These are phyloP conservation scores for Achatina immaculata DNA, from an alignment of 1,140 invertebrate species.

Conservation along the genomic window DNA sequence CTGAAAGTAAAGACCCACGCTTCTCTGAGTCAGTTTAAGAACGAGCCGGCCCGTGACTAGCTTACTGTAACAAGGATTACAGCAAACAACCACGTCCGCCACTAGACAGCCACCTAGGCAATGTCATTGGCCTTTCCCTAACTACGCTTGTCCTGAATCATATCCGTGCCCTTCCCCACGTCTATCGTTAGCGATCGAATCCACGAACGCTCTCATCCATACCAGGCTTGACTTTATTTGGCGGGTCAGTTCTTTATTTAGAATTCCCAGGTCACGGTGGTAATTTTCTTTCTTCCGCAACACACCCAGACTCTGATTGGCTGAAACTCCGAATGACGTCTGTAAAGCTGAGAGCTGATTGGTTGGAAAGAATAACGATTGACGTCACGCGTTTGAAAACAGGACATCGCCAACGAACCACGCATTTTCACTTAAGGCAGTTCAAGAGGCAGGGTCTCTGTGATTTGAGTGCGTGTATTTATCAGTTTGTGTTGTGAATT, in stretches of 20 bases:
- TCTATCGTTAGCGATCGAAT: too few relatives aligned
- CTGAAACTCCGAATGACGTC: constrained; percentile 1
- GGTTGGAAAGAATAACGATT: constrained; percentile 43
- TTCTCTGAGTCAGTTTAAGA: too few relatives aligned
- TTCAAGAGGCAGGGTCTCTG: background rate
- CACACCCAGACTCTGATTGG: constrained; percentile 39
- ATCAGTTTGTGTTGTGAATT: background rate
- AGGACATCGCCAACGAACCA: constrained; percentile 35
- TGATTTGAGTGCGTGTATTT: too few relatives aligned
- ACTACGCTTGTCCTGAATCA: background rate
- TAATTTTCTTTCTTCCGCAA: constrained; percentile 43
- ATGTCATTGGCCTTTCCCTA: background rate
- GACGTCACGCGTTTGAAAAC: constrained; percentile 53
- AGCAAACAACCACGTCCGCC: background rate
- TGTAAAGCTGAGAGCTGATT: constrained; percentile 33
- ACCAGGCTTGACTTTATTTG: constrained; percentile 53
- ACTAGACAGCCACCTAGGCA: background rate
- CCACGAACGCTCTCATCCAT: constrained; percentile 15
- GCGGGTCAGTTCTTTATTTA: constrained; percentile 51
- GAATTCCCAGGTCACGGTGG: constrained; percentile 44
- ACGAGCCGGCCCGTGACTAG: background rate
- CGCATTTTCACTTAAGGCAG: constrained; percentile 32
- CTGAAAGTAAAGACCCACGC: too few relatives aligned
- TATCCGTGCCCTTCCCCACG: background rate
- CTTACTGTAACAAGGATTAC: background rate